Evolutionary conservation across 2,797 vertebrate genomes (phyloP).

Genomic region (Pempheris klunzingeri): DNA sequence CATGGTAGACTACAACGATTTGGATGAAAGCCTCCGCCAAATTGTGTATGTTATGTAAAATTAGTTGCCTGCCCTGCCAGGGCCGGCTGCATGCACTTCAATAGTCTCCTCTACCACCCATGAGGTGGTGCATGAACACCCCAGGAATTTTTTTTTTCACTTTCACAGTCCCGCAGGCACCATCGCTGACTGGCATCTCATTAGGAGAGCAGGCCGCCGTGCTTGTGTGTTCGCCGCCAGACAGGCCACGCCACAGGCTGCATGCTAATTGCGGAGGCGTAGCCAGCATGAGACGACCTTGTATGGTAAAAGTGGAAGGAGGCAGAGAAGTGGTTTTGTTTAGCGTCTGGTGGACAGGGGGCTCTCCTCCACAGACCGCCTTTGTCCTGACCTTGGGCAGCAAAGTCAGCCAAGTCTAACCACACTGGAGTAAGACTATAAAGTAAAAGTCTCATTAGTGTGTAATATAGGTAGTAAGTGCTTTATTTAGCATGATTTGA

Average conservation of each 20-base stretch:
- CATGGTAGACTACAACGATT: slow-evolving; percentile 19
- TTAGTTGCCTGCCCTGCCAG: slow-evolving; percentile 33
- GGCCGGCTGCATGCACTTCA: slow-evolving; percentile 48
- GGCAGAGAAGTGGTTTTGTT: slow-evolving; percentile 64
- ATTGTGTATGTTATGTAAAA: slow-evolving; percentile 60
- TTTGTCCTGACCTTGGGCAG: slow-evolving; percentile 74
- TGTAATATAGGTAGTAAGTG: slow-evolving; percentile 37
- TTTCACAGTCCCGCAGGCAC: slow-evolving; percentile 63
- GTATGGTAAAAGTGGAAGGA: slow-evolving; percentile 60
- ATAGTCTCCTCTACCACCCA: slow-evolving; percentile 60
- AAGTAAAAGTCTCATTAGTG: slow-evolving; percentile 55
- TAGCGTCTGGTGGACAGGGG: slow-evolving; percentile 63
- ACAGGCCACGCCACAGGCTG: slow-evolving; percentile 81
- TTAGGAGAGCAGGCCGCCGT: slow-evolving; percentile 72
- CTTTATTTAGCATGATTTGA: slow-evolving; percentile 46
- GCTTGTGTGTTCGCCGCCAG: slow-evolving; percentile 71
- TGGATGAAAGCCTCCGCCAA: slow-evolving; percentile 44
- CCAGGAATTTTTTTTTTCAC: slow-evolving; percentile 39
- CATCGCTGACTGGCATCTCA: slow-evolving; percentile 80
- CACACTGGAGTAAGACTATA: slow-evolving; percentile 45
- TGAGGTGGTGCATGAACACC: slow-evolving; percentile 61
- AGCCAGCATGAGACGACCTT: slow-evolving; percentile 79
- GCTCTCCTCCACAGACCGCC: slow-evolving; percentile 47
- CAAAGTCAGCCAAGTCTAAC: slow-evolving; percentile 71
- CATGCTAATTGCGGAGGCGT: slow-evolving; percentile 84